These are phyloP conservation scores for Mactra quadrangularis DNA, from an alignment of 1,140 invertebrate genomes.

Conservation along the genomic window DNA sequence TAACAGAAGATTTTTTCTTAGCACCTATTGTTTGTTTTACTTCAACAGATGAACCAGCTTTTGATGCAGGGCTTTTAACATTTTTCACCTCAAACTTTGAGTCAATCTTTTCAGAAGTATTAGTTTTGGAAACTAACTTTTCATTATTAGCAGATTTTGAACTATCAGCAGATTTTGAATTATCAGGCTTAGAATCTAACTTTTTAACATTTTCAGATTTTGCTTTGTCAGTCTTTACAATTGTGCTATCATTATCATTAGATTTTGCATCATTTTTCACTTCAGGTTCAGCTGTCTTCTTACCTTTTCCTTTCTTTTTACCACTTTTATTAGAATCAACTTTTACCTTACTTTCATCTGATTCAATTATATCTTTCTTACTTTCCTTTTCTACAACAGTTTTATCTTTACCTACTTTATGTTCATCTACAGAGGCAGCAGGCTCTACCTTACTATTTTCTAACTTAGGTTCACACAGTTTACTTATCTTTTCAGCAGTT, in stretches of 20 bases:
- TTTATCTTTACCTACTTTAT: not conserved
- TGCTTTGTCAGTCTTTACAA: not conserved
- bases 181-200: not conserved
- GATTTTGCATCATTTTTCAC: not conserved
- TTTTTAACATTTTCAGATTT: not conserved
- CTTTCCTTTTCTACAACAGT: not conserved
- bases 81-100: no score
- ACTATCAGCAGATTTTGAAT: not conserved
- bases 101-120: no score
- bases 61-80: no score
- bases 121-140: no score
- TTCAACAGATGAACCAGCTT: no score
- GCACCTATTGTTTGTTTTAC: no score
- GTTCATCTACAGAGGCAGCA: not conserved
- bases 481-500: not conserved
- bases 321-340: slow-evolving; percentile 6
- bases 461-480: not conserved
- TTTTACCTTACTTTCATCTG: slow-evolving; percentile 5
- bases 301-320: slow-evolving; percentile 27
- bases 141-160: not conserved
- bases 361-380: not conserved
- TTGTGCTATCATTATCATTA: not conserved
- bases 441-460: not conserved
- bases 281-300: not conserved
- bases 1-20: no score